Evolutionary conservation across 2,888 invertebrate species (phyloP), one percentile per base, ranked within the genome.

Genomic region (Erynnis tages): DNA sequence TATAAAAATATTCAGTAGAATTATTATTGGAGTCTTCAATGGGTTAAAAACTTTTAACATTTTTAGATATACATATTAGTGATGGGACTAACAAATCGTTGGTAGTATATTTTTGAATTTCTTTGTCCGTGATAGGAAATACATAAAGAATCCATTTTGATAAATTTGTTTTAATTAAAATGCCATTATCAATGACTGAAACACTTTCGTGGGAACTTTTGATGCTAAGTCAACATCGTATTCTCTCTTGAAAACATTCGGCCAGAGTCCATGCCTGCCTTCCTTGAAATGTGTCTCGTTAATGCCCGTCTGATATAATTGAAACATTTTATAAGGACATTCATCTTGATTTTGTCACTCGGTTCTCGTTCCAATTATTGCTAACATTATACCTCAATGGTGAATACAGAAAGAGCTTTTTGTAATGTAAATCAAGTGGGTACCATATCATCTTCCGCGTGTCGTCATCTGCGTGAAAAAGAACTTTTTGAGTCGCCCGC

Each of bases 131-230:
- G n/a, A n/a, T n/a, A n/a, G n/a, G n/a, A n/a, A n/a, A n/a, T n/a
- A n/a, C n/a, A n/a, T n/a, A n/a, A n/a, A n/a, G n/a, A n/a, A n/a
- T n/a, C n/a, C n/a, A n/a, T n/a, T n/a, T n/a, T n/a, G n/a, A n/a
- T n/a, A n/a, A n/a, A 76, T 84, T 80, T 76, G 68, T 81, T 75
- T 79, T 82, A 86, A 88, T 88, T 85, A 82, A 84, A 81, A 73
- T 66, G 74, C 70, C 79, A 73, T 78, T 71, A 73, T 75, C 79
- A 81, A 82, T 82, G 80, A 81, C 79, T 69, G 77, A 74, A 66
- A 62, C 66, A 71, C 69, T 69, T 71, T 78, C 80, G 79, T 83
- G 83, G 76, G 81, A 81, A 81, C 67, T 66, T 67, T 61, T 64
- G 47, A 19, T 27, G 37, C 19, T 47, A 37, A 35, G 35, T 11